phyloP scores from a whole-genome alignment of 2,113 vertebrate species.

The Paralichthys olivaceus region DNA sequence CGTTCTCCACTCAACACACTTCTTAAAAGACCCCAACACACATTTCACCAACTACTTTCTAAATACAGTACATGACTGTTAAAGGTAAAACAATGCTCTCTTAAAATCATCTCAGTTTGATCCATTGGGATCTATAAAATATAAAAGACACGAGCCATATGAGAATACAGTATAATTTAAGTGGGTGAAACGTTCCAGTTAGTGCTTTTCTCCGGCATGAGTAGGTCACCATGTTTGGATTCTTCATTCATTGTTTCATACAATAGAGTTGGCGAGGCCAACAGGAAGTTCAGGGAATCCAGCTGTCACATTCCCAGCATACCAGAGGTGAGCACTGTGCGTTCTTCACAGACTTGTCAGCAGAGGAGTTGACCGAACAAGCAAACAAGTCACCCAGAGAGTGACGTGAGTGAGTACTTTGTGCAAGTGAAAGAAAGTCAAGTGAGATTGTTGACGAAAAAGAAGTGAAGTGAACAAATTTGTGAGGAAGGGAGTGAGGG shows the following conservation, averaged over 20 bases:
- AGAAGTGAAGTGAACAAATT: neutral
- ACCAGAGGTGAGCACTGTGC: conserved; percentile 46
- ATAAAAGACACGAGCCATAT: neutral
- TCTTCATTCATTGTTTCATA: conserved; percentile 12
- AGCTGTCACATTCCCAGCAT: conserved; percentile 67
- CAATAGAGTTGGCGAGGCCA: neutral
- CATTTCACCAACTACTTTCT: neutral
- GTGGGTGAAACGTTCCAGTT: neutral
- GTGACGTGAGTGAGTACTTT: conserved; percentile 3
- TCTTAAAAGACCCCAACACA: neutral
- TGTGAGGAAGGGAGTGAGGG: neutral
- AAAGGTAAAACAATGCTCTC: neutral
- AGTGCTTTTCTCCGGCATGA: neutral
- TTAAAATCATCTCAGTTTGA: neutral
- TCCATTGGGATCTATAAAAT: neutral
- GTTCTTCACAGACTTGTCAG: conserved; percentile 58
- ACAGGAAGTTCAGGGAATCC: conserved; percentile 44
- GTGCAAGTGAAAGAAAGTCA: neutral
- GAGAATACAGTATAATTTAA: neutral
- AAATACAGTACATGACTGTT: neutral
- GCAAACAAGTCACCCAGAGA: conserved; percentile 3
- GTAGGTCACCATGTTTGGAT: neutral
- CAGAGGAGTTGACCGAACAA: conserved; percentile 35
- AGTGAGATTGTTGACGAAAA: neutral
- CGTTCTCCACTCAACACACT: neutral